Conservation (phyloP, 35 echinoderm and acorn worm genomes). For the Eucidaris tribuloides region DNA sequence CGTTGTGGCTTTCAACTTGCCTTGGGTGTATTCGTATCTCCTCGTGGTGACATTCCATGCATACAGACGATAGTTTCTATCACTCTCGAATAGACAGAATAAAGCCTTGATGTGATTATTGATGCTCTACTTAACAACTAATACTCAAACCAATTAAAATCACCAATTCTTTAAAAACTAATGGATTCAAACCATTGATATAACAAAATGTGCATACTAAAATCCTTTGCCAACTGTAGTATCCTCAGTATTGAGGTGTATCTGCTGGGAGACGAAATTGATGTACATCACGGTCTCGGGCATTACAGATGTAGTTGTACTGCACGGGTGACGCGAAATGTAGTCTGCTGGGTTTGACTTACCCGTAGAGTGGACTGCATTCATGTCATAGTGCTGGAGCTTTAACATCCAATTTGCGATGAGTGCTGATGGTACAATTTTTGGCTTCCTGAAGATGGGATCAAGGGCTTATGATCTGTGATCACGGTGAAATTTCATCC, state of each 20-base stretch:
- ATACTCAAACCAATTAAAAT: background rate
- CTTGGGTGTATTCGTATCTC: background rate
- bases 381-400: conserved; percentile 33
- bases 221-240: background rate
- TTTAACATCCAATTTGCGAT: conserved; percentile 26
- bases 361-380: background rate
- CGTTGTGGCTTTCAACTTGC: background rate
- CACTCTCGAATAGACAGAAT: too few species aligned
- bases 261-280: too few species aligned
- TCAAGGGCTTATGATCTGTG: conserved; percentile 53
- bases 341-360: conserved; percentile 24
- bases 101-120: too few species aligned
- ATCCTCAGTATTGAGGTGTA: too few species aligned
- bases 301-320: background rate
- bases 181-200: background rate
- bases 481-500: conserved; percentile 44
- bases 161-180: background rate
- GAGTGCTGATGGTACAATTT: conserved; percentile 19
- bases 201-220: conserved; percentile 3
- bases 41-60: background rate
- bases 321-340: conserved; percentile 4
- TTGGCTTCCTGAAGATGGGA: conserved; percentile 19
- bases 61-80: background rate
- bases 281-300: background rate
- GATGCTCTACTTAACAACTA: too few species aligned